Conservation (phyloP, 2,888 invertebrate species). For the Lithophane ornitopus region DNA sequence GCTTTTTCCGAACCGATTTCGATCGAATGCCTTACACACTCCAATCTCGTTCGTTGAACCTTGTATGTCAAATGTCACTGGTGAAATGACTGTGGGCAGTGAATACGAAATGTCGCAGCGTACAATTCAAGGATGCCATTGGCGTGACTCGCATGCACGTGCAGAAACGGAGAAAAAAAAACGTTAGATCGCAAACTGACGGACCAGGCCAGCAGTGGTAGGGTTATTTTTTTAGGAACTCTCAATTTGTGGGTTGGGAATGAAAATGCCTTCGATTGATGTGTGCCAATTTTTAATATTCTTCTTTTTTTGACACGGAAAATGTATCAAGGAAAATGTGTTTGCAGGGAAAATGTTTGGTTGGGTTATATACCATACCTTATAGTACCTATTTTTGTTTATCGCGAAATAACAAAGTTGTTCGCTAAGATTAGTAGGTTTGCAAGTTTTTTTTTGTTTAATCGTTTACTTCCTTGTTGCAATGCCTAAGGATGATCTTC, state of each 20-base stretch:
- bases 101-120: constrained; percentile 76
- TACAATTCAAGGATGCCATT: constrained; percentile 77
- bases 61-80: constrained; percentile 79
- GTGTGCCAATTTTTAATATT: no score
- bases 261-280: constrained; percentile 11
- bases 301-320: not conserved
- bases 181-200: constrained; percentile 28
- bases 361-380: not conserved
- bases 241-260: not conserved
- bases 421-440: no score
- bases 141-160: constrained; percentile 79
- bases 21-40: constrained; percentile 52
- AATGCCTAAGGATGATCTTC: constrained; percentile 11
- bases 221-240: constrained; percentile 22
- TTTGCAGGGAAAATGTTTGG: not conserved
- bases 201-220: constrained; percentile 19
- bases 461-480: constrained; percentile 6
- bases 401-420: not conserved
- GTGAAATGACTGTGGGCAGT: constrained; percentile 76
- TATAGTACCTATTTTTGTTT: not conserved
- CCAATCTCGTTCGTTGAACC: constrained; percentile 71
- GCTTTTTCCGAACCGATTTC: constrained; percentile 31
- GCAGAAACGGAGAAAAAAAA: constrained; percentile 52
- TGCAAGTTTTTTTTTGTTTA: no score
- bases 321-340: not conserved